A percentile compares a stretch with the other conserved stretches of the same genome.
phyloP scores from a whole-genome alignment of 2,797 vertebrate genomes.

The Sebastes taczanowskii region DNA sequence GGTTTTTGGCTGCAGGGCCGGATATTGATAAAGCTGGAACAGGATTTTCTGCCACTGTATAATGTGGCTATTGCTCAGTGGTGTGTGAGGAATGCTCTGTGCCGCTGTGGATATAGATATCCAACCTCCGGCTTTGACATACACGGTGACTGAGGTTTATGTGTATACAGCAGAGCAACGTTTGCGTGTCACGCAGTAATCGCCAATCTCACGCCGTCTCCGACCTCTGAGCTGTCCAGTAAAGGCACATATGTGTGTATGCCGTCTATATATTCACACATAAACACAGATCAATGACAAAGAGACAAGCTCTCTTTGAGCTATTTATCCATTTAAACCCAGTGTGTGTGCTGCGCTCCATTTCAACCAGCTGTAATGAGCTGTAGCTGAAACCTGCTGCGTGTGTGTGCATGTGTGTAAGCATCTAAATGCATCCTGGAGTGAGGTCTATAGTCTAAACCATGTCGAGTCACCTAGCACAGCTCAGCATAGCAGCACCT shows the following conservation, averaged over 20 bases:
- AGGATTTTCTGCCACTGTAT: slow-evolving; percentile 60
- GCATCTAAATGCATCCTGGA: slow-evolving; percentile 40
- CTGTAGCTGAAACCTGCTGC: slow-evolving; percentile 63
- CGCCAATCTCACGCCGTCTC: slow-evolving; percentile 4
- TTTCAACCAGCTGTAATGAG: slow-evolving; percentile 79
- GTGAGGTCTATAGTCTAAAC: slow-evolving; percentile 55
- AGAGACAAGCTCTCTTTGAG: slow-evolving; percentile 42
- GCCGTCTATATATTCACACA: background rate
- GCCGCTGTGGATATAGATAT: slow-evolving; percentile 64
- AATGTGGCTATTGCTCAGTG: slow-evolving; percentile 66
- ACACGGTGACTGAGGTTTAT: slow-evolving; percentile 34
- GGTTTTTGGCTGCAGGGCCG: slow-evolving; percentile 51
- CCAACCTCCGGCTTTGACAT: slow-evolving; percentile 59
- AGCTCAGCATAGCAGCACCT: slow-evolving; percentile 41
- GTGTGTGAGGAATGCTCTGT: slow-evolving; percentile 55
- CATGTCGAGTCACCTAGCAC: slow-evolving; percentile 58
- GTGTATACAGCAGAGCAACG: slow-evolving; percentile 18
- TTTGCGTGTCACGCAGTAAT: slow-evolving; percentile 21
- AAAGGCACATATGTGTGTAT: background rate
- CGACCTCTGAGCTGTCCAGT: slow-evolving; percentile 22
- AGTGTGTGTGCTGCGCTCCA: slow-evolving; percentile 63
- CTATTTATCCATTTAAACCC: slow-evolving; percentile 69
- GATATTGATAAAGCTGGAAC: slow-evolving; percentile 77
- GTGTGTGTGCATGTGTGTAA: slow-evolving; percentile 28
- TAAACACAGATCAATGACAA: slow-evolving; percentile 17